Evolutionary conservation across 2,888 invertebrate genomes (phyloP), one percentile per base, ranked within the genome.

Genomic region (Falcaria lacertinaria): DNA sequence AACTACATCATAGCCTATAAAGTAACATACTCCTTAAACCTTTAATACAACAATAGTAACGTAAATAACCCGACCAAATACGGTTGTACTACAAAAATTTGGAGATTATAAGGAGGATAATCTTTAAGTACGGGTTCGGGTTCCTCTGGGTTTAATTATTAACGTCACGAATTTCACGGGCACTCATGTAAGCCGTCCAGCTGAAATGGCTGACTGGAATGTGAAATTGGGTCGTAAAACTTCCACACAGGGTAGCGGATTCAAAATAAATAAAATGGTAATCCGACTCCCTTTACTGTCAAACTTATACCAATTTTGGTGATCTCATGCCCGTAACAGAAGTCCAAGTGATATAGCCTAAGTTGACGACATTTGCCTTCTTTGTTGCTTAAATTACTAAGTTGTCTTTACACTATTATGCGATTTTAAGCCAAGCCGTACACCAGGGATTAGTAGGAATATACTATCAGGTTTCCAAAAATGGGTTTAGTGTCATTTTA

Each of bases 251-350:
- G 14, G 19, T 13, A n/a, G 36, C 50, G 52, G 57, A 55, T 62
- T 56, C 65, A 62, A 66, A 66, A 70, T 68, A 71, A 69, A 67
- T 66, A 72, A 71, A 74, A 73, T 66, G 68, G 64, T 73, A 71
- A 74, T 73, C 66, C 62, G 53, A 67, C 62, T 55, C 57, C 54
- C 49, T 67, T 69, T 71, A 74, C 58, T 69, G 65, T 57, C 56
- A 44, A 73, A 74, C 57, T 74, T 74, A 48, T 49, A 49, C 53
- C 62, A 64, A 71, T 72, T 66, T 59, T 44, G 56, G 42, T 60
- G 69, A 64, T 60, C 57, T 57, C 47, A 37, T 22, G 8, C 8
- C 41, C 37, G 41, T 35, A 17, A 13, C 7, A 2, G 7, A 1
- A 48, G 46, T 45, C 50, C 54, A 57, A 59, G 54, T 57, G 57